Evolutionary conservation across 1,140 invertebrate genomes (phyloP).

Genomic region (Aculops lycopersici): DNA sequence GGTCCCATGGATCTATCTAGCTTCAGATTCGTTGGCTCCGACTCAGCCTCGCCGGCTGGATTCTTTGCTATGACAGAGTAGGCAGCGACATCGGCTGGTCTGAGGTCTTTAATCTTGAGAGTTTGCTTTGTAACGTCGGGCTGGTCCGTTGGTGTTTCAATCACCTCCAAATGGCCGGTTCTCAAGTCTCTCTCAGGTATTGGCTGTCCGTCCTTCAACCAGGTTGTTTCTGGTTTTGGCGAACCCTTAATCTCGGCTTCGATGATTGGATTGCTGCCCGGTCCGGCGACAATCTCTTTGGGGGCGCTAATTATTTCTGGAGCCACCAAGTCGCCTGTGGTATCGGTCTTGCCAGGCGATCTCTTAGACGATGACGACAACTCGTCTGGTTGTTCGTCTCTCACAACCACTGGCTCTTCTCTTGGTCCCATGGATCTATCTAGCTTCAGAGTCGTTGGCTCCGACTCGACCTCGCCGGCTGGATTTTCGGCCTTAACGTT

Average conservation of each 20-base stretch:
- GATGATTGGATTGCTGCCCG: constrained; percentile 14
- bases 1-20: neutral
- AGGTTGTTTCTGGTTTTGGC: constrained; percentile 11
- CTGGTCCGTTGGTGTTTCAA: constrained; percentile 37
- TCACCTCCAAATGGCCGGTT: constrained; percentile 39
- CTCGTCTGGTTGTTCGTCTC: no score
- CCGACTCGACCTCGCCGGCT: constrained; percentile 19
- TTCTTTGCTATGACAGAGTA: constrained; percentile 24
- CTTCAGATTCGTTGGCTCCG: constrained; percentile 20
- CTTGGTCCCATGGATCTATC: neutral
- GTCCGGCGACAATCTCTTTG: constrained; percentile 9
- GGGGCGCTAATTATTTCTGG: neutral
- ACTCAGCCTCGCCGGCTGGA: constrained; percentile 15
- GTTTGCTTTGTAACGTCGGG: constrained; percentile 17
- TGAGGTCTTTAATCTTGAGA: constrained; percentile 22
- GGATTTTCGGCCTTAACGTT: constrained; percentile 21
- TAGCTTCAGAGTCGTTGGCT: constrained; percentile 16
- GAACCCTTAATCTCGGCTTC: constrained; percentile 15
- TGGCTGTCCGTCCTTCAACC: constrained; percentile 31
- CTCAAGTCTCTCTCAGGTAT: constrained; percentile 20
- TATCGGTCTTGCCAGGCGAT: neutral
- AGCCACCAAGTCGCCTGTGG: neutral
- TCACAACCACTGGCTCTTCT: neutral
- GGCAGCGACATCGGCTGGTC: constrained; percentile 22
- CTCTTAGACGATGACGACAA: neutral